These are phyloP conservation scores for Rafetus swinhoei DNA, from an alignment of 2,113 vertebrate genomes.

Conservation along the genomic window DNA sequence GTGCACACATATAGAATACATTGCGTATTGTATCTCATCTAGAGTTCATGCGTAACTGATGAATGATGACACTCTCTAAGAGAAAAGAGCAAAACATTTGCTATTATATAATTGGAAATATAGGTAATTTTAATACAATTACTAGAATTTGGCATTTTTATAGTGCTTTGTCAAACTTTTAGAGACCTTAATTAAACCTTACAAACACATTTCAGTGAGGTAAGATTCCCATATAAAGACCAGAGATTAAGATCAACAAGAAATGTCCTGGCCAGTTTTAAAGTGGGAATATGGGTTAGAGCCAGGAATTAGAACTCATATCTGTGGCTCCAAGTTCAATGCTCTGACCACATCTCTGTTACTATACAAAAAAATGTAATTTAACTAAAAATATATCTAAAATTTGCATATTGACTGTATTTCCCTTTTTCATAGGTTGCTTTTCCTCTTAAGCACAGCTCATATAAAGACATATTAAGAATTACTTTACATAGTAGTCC, in stretches of 20 bases:
- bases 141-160: neutral
- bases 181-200: neutral
- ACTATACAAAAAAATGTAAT: neutral
- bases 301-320: neutral
- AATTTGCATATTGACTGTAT: neutral
- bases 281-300: neutral
- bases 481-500: neutral
- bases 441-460: neutral
- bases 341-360: neutral
- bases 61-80: conserved; percentile 89
- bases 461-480: neutral
- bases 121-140: neutral
- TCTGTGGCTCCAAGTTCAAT: neutral
- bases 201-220: neutral
- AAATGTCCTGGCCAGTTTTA: neutral
- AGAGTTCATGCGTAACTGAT: conserved; percentile 85
- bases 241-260: neutral
- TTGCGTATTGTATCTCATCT: conserved; percentile 76
- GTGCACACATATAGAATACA: conserved; percentile 40
- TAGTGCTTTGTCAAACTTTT: neutral
- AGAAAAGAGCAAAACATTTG: conserved; percentile 70
- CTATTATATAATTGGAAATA: conserved; percentile 1
- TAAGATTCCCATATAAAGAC: neutral
- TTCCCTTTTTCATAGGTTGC: neutral
- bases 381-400: neutral